phyloP scores from a whole-genome alignment of 2,888 invertebrate species.

The Crepidodera aurea region DNA sequence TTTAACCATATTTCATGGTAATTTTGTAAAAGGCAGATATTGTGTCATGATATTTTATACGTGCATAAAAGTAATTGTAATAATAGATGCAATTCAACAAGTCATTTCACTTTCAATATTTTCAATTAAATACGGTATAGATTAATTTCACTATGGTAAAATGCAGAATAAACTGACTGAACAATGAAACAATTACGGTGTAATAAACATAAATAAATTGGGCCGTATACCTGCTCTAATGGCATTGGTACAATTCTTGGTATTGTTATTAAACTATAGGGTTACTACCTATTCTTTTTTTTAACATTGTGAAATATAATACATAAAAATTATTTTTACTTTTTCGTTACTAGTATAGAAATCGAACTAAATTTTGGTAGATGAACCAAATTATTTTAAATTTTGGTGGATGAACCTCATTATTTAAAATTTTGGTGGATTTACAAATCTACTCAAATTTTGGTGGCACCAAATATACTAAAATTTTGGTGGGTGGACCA shows the following conservation, averaged over 20 bases:
- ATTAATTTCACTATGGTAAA: constrained; percentile 12
- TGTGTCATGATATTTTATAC: constrained; percentile 6
- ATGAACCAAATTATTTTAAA: too few relatives aligned
- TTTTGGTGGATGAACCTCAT: too few relatives aligned
- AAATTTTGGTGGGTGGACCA: too few relatives aligned
- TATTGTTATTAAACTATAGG: not conserved
- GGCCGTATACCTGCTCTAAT: not conserved
- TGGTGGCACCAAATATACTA: too few relatives aligned
- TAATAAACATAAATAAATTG: not conserved
- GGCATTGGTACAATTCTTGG: not conserved
- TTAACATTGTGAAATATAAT: too few relatives aligned
- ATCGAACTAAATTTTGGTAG: too few relatives aligned
- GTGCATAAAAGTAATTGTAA: constrained; percentile 6
- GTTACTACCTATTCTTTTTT: not conserved
- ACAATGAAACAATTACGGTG: constrained; percentile 6
- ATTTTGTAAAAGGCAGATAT: constrained; percentile 24
- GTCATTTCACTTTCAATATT: constrained; percentile 14
- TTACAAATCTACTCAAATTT: too few relatives aligned
- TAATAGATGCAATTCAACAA: constrained; percentile 8
- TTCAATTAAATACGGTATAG: constrained; percentile 1
- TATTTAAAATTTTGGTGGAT: too few relatives aligned
- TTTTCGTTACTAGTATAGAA: too few relatives aligned
- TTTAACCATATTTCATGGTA: constrained; percentile 21
- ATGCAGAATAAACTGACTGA: not conserved
- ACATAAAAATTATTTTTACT: too few relatives aligned